phyloP scores from a whole-genome alignment of 2,888 invertebrate species.

The Mythimna albipuncta region DNA sequence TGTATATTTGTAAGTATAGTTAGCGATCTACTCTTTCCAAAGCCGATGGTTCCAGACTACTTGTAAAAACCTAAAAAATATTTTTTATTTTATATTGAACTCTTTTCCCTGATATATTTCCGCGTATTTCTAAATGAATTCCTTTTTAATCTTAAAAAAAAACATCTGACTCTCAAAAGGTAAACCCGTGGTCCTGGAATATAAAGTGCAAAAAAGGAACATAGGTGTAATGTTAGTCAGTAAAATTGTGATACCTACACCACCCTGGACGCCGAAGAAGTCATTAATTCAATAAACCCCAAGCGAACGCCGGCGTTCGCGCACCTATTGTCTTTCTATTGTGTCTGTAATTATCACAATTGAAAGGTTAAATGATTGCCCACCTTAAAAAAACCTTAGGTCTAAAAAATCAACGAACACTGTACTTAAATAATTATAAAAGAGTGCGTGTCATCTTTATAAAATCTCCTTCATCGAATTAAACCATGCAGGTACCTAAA shows the following conservation, averaged over 20 bases:
- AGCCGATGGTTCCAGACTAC: neutral
- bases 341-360: too few species aligned
- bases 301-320: too few species aligned
- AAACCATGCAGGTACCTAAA: neutral
- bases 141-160: too few species aligned
- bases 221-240: too few species aligned
- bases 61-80: neutral
- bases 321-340: too few species aligned
- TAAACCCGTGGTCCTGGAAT: too few species aligned
- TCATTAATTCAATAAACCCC: too few species aligned
- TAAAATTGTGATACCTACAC: too few species aligned
- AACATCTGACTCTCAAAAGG: too few species aligned
- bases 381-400: neutral
- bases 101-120: neutral
- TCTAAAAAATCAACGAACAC: neutral
- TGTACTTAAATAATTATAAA: neutral
- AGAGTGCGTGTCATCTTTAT: neutral
- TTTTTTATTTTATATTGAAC: neutral
- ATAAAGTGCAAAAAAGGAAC: too few species aligned
- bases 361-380: too few species aligned
- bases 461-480: neutral
- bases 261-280: too few species aligned
- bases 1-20: neutral
- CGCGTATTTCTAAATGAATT: neutral
- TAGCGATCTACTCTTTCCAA: neutral